These are phyloP conservation scores for Sphaerophoria rueppellii DNA, from an alignment of 2,888 invertebrate species.

Conservation along the genomic window DNA sequence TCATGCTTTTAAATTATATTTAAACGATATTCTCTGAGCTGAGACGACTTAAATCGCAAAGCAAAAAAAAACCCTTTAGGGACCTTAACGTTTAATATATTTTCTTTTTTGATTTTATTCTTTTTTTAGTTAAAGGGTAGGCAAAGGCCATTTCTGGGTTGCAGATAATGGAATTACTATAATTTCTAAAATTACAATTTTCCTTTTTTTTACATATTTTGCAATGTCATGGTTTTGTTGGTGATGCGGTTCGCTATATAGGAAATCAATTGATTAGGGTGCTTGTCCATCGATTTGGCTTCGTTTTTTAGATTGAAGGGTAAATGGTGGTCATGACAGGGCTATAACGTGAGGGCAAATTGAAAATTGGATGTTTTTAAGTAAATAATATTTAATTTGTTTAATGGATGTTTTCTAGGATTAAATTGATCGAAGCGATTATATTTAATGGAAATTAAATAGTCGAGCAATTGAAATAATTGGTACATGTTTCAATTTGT, in stretches of 20 bases:
- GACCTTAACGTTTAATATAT: constrained; percentile 20
- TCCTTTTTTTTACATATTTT: constrained; percentile 31
- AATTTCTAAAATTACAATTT: constrained; percentile 67
- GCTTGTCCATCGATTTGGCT: neutral
- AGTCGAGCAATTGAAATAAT: too few relatives aligned
- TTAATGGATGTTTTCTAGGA: constrained; percentile 18
- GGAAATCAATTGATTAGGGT: constrained; percentile 43
- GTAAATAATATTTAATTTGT: constrained; percentile 47
- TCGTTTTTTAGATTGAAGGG: constrained; percentile 13
- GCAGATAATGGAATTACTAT: constrained; percentile 70
- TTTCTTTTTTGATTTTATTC: constrained; percentile 5
- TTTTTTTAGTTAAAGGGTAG: constrained; percentile 21
- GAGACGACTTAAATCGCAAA: neutral
- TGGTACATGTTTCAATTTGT: too few relatives aligned
- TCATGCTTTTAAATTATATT: constrained; percentile 58
- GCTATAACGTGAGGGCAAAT: constrained; percentile 36
- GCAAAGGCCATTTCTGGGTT: constrained; percentile 16
- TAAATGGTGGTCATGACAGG: constrained; percentile 31
- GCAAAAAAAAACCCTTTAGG: constrained; percentile 57
- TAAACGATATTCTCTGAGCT: constrained; percentile 53
- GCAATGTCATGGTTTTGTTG: constrained; percentile 9
- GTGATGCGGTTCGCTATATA: neutral
- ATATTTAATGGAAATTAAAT: too few relatives aligned
- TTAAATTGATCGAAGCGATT: neutral
- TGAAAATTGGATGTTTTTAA: constrained; percentile 46